These are phyloP conservation scores for Chymomyza amoena DNA, from an alignment of 2,888 invertebrate species.

Conservation along the genomic window DNA sequence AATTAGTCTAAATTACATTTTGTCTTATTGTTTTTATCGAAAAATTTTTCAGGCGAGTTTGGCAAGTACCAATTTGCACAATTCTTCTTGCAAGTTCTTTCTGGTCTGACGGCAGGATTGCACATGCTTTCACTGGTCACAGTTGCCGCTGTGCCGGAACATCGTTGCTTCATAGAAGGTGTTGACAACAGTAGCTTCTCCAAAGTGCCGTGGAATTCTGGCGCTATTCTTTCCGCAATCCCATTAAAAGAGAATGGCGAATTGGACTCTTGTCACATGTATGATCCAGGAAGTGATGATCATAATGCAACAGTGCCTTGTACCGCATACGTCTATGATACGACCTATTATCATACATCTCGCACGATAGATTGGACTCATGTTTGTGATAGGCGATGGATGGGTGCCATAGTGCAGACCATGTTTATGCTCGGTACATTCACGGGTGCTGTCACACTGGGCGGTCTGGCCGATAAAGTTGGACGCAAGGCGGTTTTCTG, in stretches of 20 bases:
- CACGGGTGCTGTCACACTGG: slow-evolving; percentile 87
- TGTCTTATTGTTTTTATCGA: background rate
- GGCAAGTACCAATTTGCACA: slow-evolving; percentile 90
- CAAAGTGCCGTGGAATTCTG: slow-evolving; percentile 81
- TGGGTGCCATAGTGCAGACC: slow-evolving; percentile 89
- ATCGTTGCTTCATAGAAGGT: slow-evolving; percentile 80
- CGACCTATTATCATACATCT: slow-evolving; percentile 85
- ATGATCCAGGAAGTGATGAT: slow-evolving; percentile 58
- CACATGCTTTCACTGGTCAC: slow-evolving; percentile 91
- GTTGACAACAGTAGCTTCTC: slow-evolving; percentile 81
- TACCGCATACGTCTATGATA: slow-evolving; percentile 85
- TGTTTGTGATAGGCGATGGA: slow-evolving; percentile 89
- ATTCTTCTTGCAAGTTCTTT: slow-evolving; percentile 87
- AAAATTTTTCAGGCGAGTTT: slow-evolving; percentile 84
- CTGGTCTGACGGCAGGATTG: slow-evolving; percentile 87
- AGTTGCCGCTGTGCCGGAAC: slow-evolving; percentile 89
- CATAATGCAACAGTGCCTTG: slow-evolving; percentile 79
- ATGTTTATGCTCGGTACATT: slow-evolving; percentile 89
- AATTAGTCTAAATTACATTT: too few relatives aligned
- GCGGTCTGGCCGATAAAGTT: slow-evolving; percentile 88
- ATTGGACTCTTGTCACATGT: slow-evolving; percentile 83
- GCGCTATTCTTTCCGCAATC: slow-evolving; percentile 80
- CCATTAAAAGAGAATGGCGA: slow-evolving; percentile 81
- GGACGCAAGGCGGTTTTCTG: slow-evolving; percentile 90
- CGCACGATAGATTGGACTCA: slow-evolving; percentile 90